These are phyloP conservation scores for Vipera ursinii DNA, from an alignment of 2,797 vertebrate species.

Conservation along the genomic window DNA sequence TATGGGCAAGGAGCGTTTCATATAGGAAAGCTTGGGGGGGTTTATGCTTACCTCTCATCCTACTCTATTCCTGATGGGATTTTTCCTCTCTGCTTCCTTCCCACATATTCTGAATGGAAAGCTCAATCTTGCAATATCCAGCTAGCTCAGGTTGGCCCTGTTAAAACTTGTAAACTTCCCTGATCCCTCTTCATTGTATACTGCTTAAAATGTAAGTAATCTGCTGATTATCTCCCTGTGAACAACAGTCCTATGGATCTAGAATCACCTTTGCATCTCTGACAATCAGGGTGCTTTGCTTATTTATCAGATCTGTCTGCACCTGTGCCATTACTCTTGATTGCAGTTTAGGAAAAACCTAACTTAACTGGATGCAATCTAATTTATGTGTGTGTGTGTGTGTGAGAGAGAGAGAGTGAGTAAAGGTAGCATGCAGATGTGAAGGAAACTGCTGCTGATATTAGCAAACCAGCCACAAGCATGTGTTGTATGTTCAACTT, in stretches of 20 bases:
- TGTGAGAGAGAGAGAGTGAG: background rate
- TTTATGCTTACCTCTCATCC: background rate
- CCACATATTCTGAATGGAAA: background rate
- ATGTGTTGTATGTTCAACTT: background rate
- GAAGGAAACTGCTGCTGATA: constrained; percentile 53
- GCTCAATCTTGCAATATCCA: background rate
- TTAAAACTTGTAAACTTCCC: background rate
- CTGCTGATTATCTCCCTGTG: constrained; percentile 71
- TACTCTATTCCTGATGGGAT: background rate
- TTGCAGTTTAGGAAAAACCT: constrained; percentile 66
- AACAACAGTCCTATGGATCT: constrained; percentile 70
- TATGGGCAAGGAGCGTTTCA: background rate
- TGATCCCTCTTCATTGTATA: constrained; percentile 55
- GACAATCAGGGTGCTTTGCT: constrained; percentile 69
- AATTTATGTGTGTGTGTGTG: background rate
- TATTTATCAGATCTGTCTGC: constrained; percentile 70
- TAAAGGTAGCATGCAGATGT: constrained; percentile 42
- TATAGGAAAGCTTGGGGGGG: background rate
- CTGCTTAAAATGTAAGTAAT: constrained; percentile 72
- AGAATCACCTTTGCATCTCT: constrained; percentile 61
- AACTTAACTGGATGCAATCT: constrained; percentile 55
- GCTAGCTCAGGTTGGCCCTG: background rate
- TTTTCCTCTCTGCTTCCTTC: background rate
- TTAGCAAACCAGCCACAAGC: constrained; percentile 51
- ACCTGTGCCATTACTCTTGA: constrained; percentile 72